These are phyloP conservation scores for Hiodon tergisus DNA, from an alignment of 2,113 vertebrate species.

Conservation along the genomic window DNA sequence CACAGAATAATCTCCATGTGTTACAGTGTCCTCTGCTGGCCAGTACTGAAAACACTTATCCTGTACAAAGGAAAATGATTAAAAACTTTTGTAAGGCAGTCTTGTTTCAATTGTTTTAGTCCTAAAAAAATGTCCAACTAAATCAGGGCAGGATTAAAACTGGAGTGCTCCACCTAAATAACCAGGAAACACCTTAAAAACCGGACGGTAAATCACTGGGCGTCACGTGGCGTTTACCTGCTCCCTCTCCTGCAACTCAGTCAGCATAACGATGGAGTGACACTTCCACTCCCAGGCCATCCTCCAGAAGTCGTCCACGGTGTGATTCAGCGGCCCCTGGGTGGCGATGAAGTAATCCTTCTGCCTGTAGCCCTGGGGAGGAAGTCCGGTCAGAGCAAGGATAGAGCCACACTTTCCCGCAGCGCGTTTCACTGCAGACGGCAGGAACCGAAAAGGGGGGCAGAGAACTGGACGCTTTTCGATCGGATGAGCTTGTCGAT, in stretches of 20 bases:
- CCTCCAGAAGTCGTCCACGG: constrained; percentile 90
- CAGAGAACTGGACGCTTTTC: no score
- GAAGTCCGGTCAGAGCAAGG: neutral
- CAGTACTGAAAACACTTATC: constrained; percentile 97
- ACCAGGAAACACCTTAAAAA: neutral
- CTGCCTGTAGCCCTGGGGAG: constrained; percentile 80
- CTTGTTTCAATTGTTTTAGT: no score
- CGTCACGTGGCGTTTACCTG: constrained; percentile 59
- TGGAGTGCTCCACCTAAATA: no score
- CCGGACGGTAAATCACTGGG: neutral
- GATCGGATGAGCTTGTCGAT: no score
- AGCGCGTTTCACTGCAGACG: no score
- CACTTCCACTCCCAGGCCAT: constrained; percentile 94
- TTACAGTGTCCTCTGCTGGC: constrained; percentile 84
- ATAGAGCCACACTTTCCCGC: no score
- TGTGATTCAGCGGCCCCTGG: constrained; percentile 82
- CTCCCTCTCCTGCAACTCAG: constrained; percentile 82
- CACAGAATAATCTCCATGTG: constrained; percentile 79
- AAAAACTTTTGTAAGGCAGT: neutral
- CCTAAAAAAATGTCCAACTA: neutral
- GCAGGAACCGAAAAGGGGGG: no score
- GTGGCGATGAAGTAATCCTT: constrained; percentile 94
- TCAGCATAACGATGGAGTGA: constrained; percentile 88
- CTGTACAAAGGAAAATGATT: constrained; percentile 46
- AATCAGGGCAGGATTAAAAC: neutral